A percentile compares a stretch with the other conserved stretches of the same genome.
phyloP scores from a whole-genome alignment of 2,888 invertebrate species.

The Tolmerus cingulatus region DNA sequence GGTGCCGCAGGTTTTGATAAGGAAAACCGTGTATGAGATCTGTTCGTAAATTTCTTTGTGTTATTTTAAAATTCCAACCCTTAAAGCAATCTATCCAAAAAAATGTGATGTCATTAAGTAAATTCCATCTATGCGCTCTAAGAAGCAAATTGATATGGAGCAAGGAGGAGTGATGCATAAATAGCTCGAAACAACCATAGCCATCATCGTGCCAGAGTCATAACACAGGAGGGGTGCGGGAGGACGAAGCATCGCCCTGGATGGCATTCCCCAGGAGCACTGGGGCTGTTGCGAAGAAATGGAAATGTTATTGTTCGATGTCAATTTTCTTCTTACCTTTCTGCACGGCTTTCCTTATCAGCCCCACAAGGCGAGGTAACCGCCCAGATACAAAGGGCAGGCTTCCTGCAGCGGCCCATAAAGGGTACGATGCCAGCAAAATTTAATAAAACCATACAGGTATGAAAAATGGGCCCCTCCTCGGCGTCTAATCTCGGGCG shows the following conservation, averaged over 20 bases:
- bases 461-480: constrained; percentile 19
- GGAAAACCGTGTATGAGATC: not conserved
- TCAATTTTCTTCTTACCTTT: constrained; percentile 12
- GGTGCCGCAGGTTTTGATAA: not conserved
- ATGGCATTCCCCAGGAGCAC: not conserved
- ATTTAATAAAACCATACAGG: constrained; percentile 38
- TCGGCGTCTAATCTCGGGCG: constrained; percentile 14
- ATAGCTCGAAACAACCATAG: constrained; percentile 3
- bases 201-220: not conserved
- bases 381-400: not conserved
- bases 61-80: not conserved
- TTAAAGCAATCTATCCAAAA: not conserved
- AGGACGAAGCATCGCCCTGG: not conserved
- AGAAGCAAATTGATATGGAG: constrained; percentile 9
- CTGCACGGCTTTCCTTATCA: not conserved
- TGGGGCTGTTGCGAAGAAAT: constrained; percentile 15
- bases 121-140: not conserved
- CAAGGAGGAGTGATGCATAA: not conserved
- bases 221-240: not conserved
- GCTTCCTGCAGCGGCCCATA: not conserved
- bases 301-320: constrained; percentile 34
- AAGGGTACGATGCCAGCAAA: constrained; percentile 8
- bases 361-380: not conserved
- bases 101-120: not conserved
- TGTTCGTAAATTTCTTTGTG: not conserved